Evolutionary conservation across 2,797 vertebrate species (phyloP).

Genomic region (Threskiornis aethiopicus): DNA sequence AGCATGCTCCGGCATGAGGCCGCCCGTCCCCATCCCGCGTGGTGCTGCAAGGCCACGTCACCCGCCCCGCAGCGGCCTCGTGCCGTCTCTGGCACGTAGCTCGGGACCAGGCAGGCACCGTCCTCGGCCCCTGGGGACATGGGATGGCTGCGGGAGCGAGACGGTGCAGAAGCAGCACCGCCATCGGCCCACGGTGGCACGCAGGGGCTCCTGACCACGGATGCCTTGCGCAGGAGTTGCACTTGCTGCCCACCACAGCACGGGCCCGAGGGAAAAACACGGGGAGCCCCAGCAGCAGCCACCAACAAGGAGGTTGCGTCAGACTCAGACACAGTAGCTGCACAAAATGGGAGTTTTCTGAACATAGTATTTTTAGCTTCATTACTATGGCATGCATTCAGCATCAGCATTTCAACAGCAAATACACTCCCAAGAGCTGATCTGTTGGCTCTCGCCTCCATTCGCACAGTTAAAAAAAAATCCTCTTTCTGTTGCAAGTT

Average conservation of each 20-base stretch:
- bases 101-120: neutral
- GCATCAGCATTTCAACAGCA: neutral
- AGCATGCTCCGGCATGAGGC: neutral
- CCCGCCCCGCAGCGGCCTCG: accelerated
- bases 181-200: accelerated
- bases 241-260: neutral
- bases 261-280: accelerated
- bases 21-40: accelerated
- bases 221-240: neutral
- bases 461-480: neutral
- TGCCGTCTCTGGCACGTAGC: accelerated
- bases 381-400: neutral
- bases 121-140: accelerated
- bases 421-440: neutral
- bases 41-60: neutral
- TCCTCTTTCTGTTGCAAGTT: neutral
- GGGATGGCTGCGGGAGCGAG: neutral
- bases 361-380: neutral
- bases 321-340: accelerated
- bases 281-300: accelerated
- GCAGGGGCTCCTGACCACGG: neutral
- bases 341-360: neutral
- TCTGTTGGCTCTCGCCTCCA: neutral
- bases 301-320: accelerated
- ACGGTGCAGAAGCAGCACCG: neutral